Evolutionary conservation across 2,888 invertebrate species (phyloP).

Genomic region (Crematogaster levior): DNA sequence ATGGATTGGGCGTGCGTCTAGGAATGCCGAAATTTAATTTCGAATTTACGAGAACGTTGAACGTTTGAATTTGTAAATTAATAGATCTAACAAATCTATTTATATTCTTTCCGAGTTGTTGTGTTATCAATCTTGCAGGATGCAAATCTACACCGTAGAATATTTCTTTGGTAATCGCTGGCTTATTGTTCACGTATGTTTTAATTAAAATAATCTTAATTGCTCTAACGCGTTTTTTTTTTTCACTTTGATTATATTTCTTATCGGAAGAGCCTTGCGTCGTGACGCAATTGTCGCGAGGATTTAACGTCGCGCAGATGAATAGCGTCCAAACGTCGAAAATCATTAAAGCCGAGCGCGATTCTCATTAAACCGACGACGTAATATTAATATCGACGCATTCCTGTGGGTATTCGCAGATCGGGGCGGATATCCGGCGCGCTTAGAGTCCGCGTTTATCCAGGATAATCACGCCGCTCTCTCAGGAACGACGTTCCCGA

Average conservation of each 20-base stretch:
- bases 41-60: neutral
- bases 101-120: neutral
- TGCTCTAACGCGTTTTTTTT: neutral
- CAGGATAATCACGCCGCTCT: constrained; percentile 35
- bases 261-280: neutral
- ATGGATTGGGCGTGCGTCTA: neutral
- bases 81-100: neutral
- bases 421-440: constrained; percentile 22
- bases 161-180: neutral
- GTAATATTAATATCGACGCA: constrained; percentile 28
- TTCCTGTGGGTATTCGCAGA: constrained; percentile 11
- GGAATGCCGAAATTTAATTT: constrained; percentile 10
- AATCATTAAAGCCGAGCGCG: constrained; percentile 17
- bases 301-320: neutral
- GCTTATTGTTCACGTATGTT: neutral
- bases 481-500: constrained; percentile 9
- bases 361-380: constrained; percentile 30
- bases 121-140: neutral
- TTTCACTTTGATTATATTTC: neutral
- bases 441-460: constrained; percentile 7
- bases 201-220: neutral
- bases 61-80: neutral
- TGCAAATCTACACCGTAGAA: neutral
- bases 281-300: neutral
- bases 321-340: neutral